These are phyloP conservation scores for Ranitomeya variabilis DNA, from an alignment of 2,113 vertebrate genomes.

Conservation along the genomic window DNA sequence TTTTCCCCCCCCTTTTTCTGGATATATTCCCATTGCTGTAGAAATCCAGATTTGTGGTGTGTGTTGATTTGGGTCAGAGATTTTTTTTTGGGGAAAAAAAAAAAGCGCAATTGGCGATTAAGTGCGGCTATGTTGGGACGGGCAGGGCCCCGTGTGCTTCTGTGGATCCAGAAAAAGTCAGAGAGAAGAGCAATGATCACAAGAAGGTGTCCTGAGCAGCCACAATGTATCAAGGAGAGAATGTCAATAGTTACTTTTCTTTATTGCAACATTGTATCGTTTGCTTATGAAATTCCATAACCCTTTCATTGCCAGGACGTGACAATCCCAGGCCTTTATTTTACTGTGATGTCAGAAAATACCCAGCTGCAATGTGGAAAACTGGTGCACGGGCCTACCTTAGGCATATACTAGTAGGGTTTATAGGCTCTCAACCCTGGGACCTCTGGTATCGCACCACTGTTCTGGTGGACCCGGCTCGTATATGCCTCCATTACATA, in stretches of 20 bases:
- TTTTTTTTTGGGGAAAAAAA: neutral
- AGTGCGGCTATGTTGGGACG: neutral
- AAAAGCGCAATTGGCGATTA: neutral
- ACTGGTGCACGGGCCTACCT: neutral
- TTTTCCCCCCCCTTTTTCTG: neutral
- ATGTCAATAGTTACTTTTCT: neutral
- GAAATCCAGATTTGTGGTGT: neutral
- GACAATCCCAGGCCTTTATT: neutral
- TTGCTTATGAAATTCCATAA: neutral
- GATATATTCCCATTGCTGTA: neutral
- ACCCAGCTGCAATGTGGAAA: neutral
- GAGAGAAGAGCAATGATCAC: neutral
- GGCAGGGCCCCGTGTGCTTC: neutral
- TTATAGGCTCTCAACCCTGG: neutral
- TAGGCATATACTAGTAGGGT: neutral
- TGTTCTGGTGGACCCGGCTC: too few species aligned
- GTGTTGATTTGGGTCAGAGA: neutral
- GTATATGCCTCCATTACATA: too few species aligned
- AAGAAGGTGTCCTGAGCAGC: neutral
- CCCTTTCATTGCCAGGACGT: neutral
- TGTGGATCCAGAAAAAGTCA: neutral
- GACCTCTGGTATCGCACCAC: neutral
- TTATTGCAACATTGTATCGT: neutral
- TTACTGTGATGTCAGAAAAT: too few species aligned
- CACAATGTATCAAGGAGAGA: neutral